These are phyloP conservation scores for Uria aalge DNA, from an alignment of 2,113 vertebrate genomes.

Conservation along the genomic window DNA sequence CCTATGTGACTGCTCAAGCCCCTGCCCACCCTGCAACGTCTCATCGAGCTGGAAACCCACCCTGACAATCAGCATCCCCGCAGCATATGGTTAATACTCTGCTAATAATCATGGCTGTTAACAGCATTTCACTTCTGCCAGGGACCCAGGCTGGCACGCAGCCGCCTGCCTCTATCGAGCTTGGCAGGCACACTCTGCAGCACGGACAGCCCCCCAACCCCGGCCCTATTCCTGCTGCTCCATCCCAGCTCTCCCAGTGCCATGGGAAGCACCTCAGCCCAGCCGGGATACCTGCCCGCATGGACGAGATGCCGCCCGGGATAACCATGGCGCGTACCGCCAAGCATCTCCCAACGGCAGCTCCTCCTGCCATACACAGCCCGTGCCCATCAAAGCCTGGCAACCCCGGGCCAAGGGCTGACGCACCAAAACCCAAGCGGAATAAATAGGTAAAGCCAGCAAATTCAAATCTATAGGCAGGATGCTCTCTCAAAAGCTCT, in stretches of 20 bases:
- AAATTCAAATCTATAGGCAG: rapidly evolving
- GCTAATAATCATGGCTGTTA: constrained; percentile 62
- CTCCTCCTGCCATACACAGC: rapidly evolving
- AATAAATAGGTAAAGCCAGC: neutral
- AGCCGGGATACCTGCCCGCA: neutral
- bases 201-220: neutral
- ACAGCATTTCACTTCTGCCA: constrained; percentile 45
- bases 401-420: neutral
- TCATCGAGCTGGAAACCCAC: neutral
- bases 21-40: neutral
- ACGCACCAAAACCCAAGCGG: neutral
- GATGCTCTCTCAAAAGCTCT: neutral
- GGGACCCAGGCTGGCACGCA: constrained; percentile 20
- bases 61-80: neutral
- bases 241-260: neutral
- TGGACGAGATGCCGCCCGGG: rapidly evolving
- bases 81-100: constrained; percentile 67
- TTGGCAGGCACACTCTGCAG: neutral
- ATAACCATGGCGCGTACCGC: rapidly evolving
- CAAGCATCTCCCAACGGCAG: rapidly evolving
- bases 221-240: neutral
- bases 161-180: neutral
- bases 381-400: neutral
- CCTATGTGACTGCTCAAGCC: constrained; percentile 25
- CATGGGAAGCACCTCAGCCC: neutral